phyloP scores from a whole-genome alignment of 2,888 invertebrate species.

The Lathronympha strigana region DNA sequence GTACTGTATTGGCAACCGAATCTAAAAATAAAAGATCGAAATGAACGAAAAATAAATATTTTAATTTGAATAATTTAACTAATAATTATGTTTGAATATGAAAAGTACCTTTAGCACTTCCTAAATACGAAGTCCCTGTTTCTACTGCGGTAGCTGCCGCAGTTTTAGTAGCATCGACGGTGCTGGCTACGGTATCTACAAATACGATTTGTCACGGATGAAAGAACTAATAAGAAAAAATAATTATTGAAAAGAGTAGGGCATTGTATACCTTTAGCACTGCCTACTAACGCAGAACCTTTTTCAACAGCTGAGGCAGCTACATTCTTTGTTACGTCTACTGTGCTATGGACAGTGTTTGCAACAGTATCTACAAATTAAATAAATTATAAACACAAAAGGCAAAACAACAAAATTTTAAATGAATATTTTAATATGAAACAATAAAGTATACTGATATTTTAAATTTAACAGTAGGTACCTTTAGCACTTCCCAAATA shows the following conservation, averaged over 20 bases:
- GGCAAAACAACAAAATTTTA: not conserved
- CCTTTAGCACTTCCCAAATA: slow-evolving; percentile 37
- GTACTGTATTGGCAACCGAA: slow-evolving; percentile 52
- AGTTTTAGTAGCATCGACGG: slow-evolving; percentile 63
- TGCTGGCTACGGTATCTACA: slow-evolving; percentile 62
- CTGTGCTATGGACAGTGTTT: slow-evolving; percentile 52
- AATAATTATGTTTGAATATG: not conserved
- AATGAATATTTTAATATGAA: not conserved
- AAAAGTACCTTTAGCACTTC: slow-evolving; percentile 57
- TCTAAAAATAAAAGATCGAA: slow-evolving; percentile 48
- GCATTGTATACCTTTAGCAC: slow-evolving; percentile 53
- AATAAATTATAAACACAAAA: slow-evolving; percentile 37
- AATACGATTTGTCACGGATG: slow-evolving; percentile 29
- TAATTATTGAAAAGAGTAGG: not conserved
- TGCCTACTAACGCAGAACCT: slow-evolving; percentile 52
- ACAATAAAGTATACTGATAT: no score
- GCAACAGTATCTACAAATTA: slow-evolving; percentile 57
- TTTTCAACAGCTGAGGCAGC: slow-evolving; percentile 58
- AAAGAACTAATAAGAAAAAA: not conserved
- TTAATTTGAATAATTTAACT: not conserved
- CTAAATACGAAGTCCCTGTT: slow-evolving; percentile 55
- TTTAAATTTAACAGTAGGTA: no score
- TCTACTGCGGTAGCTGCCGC: slow-evolving; percentile 59
- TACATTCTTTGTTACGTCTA: slow-evolving; percentile 61
- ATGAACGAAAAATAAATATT: no score